phyloP scores from a whole-genome alignment of 1,140 invertebrate genomes.

The Dreissena polymorpha region DNA sequence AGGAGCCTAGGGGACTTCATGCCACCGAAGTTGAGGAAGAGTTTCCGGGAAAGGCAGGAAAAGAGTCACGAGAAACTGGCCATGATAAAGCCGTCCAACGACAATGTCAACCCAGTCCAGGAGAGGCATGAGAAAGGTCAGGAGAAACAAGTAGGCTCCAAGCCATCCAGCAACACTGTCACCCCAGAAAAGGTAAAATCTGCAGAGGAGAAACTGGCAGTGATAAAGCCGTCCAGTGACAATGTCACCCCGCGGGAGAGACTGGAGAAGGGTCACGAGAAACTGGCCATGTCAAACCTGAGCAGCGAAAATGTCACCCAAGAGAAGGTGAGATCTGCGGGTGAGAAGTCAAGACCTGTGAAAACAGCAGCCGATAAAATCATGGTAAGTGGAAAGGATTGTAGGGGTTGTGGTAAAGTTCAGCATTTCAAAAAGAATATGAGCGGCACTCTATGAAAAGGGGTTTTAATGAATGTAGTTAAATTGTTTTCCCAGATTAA shows the following conservation, averaged over 20 bases:
- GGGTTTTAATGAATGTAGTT: too few relatives aligned
- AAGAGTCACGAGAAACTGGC: not conserved
- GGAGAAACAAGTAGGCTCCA: too few relatives aligned
- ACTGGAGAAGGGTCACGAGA: conserved; percentile 4
- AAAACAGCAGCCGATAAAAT: too few relatives aligned
- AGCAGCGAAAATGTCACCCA: conserved; percentile 4
- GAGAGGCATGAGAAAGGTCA: not conserved
- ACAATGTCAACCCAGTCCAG: conserved; percentile 11
- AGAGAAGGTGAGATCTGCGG: conserved; percentile 11
- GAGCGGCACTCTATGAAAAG: too few relatives aligned
- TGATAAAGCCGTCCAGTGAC: not conserved
- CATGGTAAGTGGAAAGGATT: too few relatives aligned
- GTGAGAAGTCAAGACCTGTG: too few relatives aligned
- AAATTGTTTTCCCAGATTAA: too few relatives aligned
- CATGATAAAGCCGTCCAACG: not conserved
- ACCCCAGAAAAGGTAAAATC: conserved; percentile 3
- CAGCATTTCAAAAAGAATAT: too few relatives aligned
- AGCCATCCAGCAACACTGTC: not conserved
- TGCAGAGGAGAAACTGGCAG: not conserved
- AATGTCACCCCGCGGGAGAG: conserved; percentile 36
- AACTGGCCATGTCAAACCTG: not conserved
- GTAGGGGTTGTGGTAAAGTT: too few relatives aligned
- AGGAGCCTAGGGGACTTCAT: conserved; percentile 80
- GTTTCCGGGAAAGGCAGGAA: conserved; percentile 58
- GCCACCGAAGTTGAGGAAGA: conserved; percentile 75